Base-by-base conservation (phyloP, 2,797 vertebrate genomes). In the Phataginus tetradactyla region DNA sequence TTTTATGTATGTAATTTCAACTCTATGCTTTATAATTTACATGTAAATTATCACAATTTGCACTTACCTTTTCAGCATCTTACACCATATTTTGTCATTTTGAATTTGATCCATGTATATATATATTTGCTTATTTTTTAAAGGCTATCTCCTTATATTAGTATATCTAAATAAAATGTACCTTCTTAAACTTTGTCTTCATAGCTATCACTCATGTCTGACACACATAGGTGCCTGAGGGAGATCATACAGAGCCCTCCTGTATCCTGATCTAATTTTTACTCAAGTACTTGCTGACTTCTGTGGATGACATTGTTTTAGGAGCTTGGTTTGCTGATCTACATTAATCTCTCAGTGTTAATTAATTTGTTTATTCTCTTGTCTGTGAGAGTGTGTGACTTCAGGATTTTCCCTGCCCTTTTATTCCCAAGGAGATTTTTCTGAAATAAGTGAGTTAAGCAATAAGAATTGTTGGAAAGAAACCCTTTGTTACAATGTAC, bases 11-110 rank as follows among this genome's bases (percentile, higher is more conserved):
- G 49, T 91, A 7, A 92, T 92, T 89, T 83, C 55, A 85, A 63
- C 37, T 80, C 71, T 95, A n/a, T 95, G 32, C 42, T 69, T 39
- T 59, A 45, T 45, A 12, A 45, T 45, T 11, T 45, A 45, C 12
- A 45, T 45, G 45, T 45, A 45, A 45, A 45, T 45, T 45, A 45
- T 45, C 11, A 45, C 45, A 61, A 63, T 20, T 39, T 57, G 5
- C 20, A 64, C 53, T 94, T 79, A 71, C 8, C 53, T 77, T 95
- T 81, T 96, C 27, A 83, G 68, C 34, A 80, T 84, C 17, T 83
- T 77, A 66, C 21, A 45, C 49, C 5, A 29, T 42, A 80, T 55
- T 96, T 96, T 79, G 34, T 68, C 71, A 9, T 84, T 96, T 94
- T 81, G 51, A 49, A 92, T 85, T 83, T 83, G 78, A 18, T 79